Base-by-base conservation (phyloP, 2,888 invertebrate species). In the Hirtodrosophila cameraria region DNA sequence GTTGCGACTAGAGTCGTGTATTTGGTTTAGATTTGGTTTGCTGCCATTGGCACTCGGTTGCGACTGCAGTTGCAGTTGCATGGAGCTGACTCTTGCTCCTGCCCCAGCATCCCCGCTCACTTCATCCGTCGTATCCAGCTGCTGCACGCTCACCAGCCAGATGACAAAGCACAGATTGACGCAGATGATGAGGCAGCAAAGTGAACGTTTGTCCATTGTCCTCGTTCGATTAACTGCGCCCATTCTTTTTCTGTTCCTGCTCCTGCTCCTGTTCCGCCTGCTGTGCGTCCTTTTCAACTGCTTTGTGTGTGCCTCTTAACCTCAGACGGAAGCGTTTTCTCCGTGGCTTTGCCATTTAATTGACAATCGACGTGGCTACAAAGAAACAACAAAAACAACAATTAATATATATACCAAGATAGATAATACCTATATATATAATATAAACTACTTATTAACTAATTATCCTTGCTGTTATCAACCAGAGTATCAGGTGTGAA, bases 91-190 rank as follows among this genome's bases (percentile, higher is more conserved):
- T 57, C 23, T 28, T 53, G 64, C 45, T 33, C 16, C 64, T 55
- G 58, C 53, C 57, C 39, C 36, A 48, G 58, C 30, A 39, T 59
- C 66, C 68, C 76, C 46, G 75, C 66, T 75, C 46, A 74, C 66
- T 20, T 66, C 71, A 28, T 66, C 72, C 20, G 86, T 83, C 27
- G 76, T 41, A 30, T 73, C 77, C 42, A 80, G 73, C 62, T 90
- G 90, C 55, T 90, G 90, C 57, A 89, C 78, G 70, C 89, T 87
- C 65, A 90, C 89, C 72, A 89, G 86, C 91, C 91, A 91, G 84
- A 91, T 80, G 64, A 90, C 87, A 54, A 90, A 73, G 75, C 87
- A 90, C 52, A 91, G 63, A 67, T 90, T 90, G 41, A 91, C 76
- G 63, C 88, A 89, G 57, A 91, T 87, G 67, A 91, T 73, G 68